Evolutionary conservation across 2,797 vertebrate genomes (phyloP).

Genomic region (Sebastes diploproa): DNA sequence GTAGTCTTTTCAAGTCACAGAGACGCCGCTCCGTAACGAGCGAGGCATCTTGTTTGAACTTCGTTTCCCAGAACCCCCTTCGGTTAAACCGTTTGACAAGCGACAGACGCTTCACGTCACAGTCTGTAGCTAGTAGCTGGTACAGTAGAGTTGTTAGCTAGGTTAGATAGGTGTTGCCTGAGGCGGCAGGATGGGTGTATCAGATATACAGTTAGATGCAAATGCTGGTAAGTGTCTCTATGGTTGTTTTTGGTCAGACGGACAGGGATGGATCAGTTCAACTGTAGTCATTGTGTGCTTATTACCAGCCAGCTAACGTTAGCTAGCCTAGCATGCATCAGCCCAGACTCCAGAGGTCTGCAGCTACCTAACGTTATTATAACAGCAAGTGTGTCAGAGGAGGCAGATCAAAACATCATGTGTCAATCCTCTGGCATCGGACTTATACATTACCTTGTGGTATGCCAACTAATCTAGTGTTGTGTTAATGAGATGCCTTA

Average conservation of each 20-base stretch:
- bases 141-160: slow-evolving; percentile 20
- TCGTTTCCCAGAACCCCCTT: slow-evolving; percentile 49
- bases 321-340: slow-evolving; percentile 30
- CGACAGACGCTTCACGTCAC: neutral
- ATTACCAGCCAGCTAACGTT: neutral
- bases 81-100: slow-evolving; percentile 30
- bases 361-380: slow-evolving; percentile 12
- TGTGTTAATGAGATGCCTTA: neutral
- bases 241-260: neutral
- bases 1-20: slow-evolving; percentile 46
- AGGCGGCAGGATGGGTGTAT: slow-evolving; percentile 74
- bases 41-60: neutral
- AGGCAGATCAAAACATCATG: slow-evolving; percentile 5
- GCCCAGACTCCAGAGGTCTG: neutral
- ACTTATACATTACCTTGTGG: neutral
- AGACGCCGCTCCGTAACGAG: accelerated
- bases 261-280: neutral
- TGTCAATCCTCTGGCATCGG: neutral
- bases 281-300: neutral
- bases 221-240: slow-evolving; percentile 63
- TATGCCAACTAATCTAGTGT: neutral
- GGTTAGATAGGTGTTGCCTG: neutral
- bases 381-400: neutral
- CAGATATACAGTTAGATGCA: slow-evolving; percentile 71
- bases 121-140: slow-evolving; percentile 9